These are phyloP conservation scores for Dissostichus mawsoni DNA, from an alignment of 2,113 vertebrate species.

Conservation along the genomic window DNA sequence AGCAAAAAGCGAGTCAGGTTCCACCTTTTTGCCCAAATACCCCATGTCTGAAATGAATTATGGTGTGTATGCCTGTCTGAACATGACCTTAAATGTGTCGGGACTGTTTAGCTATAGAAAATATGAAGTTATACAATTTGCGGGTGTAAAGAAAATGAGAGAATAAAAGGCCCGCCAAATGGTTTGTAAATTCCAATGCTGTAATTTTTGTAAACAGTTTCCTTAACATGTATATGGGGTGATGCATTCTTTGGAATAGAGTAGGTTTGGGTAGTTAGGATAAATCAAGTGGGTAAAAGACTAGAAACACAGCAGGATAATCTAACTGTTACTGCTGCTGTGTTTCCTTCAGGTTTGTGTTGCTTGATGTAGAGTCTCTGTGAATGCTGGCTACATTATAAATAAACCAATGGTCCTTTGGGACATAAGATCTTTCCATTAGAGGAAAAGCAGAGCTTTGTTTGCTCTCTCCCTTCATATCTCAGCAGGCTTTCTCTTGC, in stretches of 20 bases:
- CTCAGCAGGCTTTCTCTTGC: background rate
- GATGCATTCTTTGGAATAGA: background rate
- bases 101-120: background rate
- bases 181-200: too few relatives aligned
- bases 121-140: background rate
- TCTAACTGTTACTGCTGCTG: background rate
- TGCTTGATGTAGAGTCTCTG: constrained; percentile 3
- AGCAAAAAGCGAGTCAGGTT: background rate
- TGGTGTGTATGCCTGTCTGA: background rate
- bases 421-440: background rate
- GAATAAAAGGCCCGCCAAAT: too few relatives aligned
- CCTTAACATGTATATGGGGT: too few relatives aligned
- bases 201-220: too few relatives aligned
- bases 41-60: background rate
- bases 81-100: background rate
- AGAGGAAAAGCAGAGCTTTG: background rate
- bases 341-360: background rate
- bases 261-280: background rate
- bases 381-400: background rate
- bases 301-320: background rate
- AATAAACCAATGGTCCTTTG: background rate
- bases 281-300: background rate
- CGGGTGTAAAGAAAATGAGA: too few relatives aligned
- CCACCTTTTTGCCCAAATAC: background rate
- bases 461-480: constrained; percentile 12